Conservation (phyloP, 2,888 invertebrate genomes). For the Tenthredo livida region DNA sequence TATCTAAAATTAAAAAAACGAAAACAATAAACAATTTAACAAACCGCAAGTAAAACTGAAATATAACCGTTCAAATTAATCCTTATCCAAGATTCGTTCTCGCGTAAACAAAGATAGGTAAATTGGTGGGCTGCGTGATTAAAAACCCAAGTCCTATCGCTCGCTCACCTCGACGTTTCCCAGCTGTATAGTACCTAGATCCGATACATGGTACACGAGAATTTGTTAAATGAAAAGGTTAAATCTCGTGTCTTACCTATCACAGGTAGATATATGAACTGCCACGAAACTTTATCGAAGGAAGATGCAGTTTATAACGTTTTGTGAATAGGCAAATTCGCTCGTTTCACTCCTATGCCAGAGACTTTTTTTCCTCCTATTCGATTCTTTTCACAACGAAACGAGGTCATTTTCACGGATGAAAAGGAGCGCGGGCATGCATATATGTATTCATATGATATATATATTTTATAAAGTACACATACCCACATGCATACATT, state of each 20-base stretch:
- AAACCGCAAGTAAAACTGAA: neutral
- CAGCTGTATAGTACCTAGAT: neutral
- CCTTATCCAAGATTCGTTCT: constrained; percentile 32
- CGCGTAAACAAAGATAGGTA: constrained; percentile 21
- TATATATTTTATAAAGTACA: neutral
- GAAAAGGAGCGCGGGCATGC: neutral
- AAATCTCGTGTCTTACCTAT: neutral
- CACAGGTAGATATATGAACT: neutral
- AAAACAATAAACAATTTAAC: neutral
- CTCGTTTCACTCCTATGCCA: constrained; percentile 56
- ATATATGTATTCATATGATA: neutral
- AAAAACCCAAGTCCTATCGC: neutral
- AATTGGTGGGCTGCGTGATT: neutral
- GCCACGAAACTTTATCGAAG: constrained; percentile 28
- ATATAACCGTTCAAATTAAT: constrained; percentile 25
- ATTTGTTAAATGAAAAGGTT: neutral
- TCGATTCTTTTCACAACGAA: constrained; percentile 56
- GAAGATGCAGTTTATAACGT: constrained; percentile 38
- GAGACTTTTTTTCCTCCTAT: constrained; percentile 44
- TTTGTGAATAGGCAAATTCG: constrained; percentile 59
- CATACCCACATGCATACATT: neutral
- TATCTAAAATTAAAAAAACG: neutral
- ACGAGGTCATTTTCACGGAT: constrained; percentile 48
- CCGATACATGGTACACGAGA: neutral
- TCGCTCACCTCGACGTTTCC: neutral